phyloP scores from a whole-genome alignment of 1,140 invertebrate species.

The Spodoptera frugiperda region DNA sequence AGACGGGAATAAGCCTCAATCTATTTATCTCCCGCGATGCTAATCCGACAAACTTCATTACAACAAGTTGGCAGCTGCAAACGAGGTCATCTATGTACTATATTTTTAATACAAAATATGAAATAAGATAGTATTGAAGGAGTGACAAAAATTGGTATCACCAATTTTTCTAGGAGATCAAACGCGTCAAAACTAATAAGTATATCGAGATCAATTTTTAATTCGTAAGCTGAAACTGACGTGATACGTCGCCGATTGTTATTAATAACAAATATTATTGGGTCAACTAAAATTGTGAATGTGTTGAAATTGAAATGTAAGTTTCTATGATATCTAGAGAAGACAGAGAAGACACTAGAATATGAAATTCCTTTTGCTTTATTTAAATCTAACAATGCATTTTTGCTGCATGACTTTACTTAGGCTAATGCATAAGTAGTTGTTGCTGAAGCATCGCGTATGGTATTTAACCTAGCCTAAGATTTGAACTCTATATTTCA shows the following conservation, averaged over 20 bases:
- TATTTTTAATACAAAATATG: slow-evolving; percentile 51
- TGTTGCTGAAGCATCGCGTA: too few species aligned
- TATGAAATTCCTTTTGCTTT: too few species aligned
- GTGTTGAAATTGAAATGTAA: slow-evolving; percentile 20
- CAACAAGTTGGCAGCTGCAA: slow-evolving; percentile 46
- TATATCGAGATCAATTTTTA: slow-evolving; percentile 35
- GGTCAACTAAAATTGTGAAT: slow-evolving; percentile 29
- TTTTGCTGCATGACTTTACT: too few species aligned
- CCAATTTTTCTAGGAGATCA: slow-evolving; percentile 38
- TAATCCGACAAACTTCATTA: slow-evolving; percentile 46
- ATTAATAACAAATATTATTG: slow-evolving; percentile 27
- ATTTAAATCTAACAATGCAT: too few species aligned
- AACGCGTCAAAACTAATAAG: slow-evolving; percentile 24
- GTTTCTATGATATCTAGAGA: background rate
- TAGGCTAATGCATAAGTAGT: too few species aligned
- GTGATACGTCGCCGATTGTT: slow-evolving; percentile 29
- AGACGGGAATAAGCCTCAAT: slow-evolving; percentile 24
- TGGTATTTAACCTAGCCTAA: too few species aligned
- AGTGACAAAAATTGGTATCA: slow-evolving; percentile 38
- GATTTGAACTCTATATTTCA: too few species aligned
- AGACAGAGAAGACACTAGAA: too few species aligned
- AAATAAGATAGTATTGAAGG: slow-evolving; percentile 49
- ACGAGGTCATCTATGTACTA: slow-evolving; percentile 47
- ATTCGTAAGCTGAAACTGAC: slow-evolving; percentile 30
- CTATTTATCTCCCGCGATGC: slow-evolving; percentile 36